Base-by-base conservation (phyloP, 2,888 invertebrate genomes). In the Drosophila acutilabella region DNA sequence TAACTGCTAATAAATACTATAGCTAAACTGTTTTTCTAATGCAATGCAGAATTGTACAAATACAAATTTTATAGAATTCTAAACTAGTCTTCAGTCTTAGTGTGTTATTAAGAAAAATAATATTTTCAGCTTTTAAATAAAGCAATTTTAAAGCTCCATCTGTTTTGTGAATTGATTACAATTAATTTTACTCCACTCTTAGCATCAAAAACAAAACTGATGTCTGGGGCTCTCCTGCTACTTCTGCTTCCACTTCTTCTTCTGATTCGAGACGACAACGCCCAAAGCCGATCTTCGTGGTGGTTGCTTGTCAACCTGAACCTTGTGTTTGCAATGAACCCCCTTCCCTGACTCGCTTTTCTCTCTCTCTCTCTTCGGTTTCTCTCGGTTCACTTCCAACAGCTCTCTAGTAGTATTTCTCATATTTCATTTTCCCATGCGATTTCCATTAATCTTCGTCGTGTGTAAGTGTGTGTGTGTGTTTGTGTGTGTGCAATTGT, bases 341-440 rank as follows among this genome's bases (percentile, higher is more conserved):
- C 38, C 40, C 48, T 41, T 42, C 59, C 40, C 47, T 30, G 40
- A 47, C 48, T 36, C 40, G 50, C 47, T 69, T 36, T 50, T 69
- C 40, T 50, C 18, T 8, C 7, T 13, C 50, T 18, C 16, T 18
- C 16, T 30, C n/a, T 3, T 45, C 8, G 13, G n/a, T 14, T 14
- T 45, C 14, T 47, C 36, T 13, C 36, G 11, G 8, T 36, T 13
- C n/a, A 18, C 48, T 48, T 11, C 11, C 14, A 47, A 30, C 48
- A 48, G 14, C 48, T 33, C 48, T 73, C 60, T 48, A 54, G 59
- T 44, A 65, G 72, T 56, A 75, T 75, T 68, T 54, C 60, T 81
- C 84, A 81, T 81, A 81, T 81, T 81, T 83, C 78, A 81, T 74
- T 80, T 81, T 82, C 80, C 80, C 80, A 81, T 66, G 80, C 82